These are phyloP conservation scores for Dicyrtoma fusca DNA, from an alignment of 2,888 invertebrate species.

Conservation along the genomic window DNA sequence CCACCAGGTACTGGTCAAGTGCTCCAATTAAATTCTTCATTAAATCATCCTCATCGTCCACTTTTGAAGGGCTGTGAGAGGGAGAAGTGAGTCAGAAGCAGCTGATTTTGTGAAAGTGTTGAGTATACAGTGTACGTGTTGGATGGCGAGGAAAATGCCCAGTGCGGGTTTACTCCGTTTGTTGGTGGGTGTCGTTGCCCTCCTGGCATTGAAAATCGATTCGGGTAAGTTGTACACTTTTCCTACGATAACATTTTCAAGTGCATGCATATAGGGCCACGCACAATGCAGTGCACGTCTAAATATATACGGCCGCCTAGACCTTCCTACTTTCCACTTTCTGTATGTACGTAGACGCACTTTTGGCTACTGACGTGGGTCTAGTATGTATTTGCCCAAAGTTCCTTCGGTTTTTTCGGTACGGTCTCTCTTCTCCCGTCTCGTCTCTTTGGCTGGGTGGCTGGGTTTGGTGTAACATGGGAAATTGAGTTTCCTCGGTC, in stretches of 20 bases:
- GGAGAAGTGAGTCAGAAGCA: slow-evolving; percentile 1
- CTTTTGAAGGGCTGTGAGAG: background rate
- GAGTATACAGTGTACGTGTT: slow-evolving; percentile 1
- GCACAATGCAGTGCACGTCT: slow-evolving; percentile 12
- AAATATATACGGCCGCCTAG: too few relatives aligned
- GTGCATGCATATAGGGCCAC: slow-evolving; percentile 1
- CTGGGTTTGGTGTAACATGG: too few relatives aligned
- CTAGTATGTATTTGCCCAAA: background rate
- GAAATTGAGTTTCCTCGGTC: too few relatives aligned
- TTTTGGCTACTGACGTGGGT: background rate
- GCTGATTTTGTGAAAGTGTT: slow-evolving; percentile 23
- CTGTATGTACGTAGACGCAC: background rate
- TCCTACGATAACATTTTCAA: background rate
- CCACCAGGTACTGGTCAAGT: too few relatives aligned
- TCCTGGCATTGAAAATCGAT: slow-evolving; percentile 56
- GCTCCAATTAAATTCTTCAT: slow-evolving; percentile 8
- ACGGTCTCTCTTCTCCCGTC: too few relatives aligned
- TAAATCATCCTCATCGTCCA: background rate
- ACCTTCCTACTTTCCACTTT: background rate
- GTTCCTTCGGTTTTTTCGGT: too few relatives aligned
- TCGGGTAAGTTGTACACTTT: slow-evolving; percentile 48
- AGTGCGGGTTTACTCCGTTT: slow-evolving; percentile 42
- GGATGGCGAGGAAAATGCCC: slow-evolving; percentile 32
- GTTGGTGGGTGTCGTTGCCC: slow-evolving; percentile 55
- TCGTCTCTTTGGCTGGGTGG: too few relatives aligned